These are phyloP conservation scores for Lagria hirta DNA, from an alignment of 2,888 invertebrate genomes.

Conservation along the genomic window DNA sequence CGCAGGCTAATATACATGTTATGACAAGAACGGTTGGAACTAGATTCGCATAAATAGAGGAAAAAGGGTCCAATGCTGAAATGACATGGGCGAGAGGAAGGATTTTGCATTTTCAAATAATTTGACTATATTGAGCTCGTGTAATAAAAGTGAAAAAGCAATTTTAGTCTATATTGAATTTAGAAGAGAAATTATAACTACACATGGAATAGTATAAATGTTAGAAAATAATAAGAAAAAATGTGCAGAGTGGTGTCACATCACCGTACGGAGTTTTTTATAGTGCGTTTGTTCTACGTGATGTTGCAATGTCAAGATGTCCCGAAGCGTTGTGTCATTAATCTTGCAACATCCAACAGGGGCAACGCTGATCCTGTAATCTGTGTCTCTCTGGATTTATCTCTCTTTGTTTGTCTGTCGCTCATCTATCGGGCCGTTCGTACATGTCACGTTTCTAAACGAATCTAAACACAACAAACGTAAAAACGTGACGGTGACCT, in stretches of 20 bases:
- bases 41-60: too few species aligned
- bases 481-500: slow-evolving; percentile 13
- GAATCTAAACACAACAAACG: slow-evolving; percentile 21
- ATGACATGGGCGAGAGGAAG: too few species aligned
- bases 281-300: slow-evolving; percentile 49
- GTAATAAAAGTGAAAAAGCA: too few species aligned
- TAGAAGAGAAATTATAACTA: too few species aligned
- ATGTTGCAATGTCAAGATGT: slow-evolving; percentile 50
- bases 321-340: slow-evolving; percentile 48
- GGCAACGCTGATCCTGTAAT: slow-evolving; percentile 50
- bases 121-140: too few species aligned
- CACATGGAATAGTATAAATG: too few species aligned
- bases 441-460: slow-evolving; percentile 21
- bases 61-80: too few species aligned
- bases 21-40: too few species aligned
- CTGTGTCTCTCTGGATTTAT: slow-evolving; percentile 52
- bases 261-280: slow-evolving; percentile 47
- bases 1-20: too few species aligned
- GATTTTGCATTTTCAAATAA: too few species aligned
- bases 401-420: slow-evolving; percentile 49
- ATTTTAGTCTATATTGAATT: too few species aligned
- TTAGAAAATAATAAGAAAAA: too few species aligned
- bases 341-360: slow-evolving; percentile 47
- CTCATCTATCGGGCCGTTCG: slow-evolving; percentile 37
- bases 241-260: slow-evolving; percentile 37